A percentile compares a stretch with the other conserved stretches of the same genome.
These are phyloP conservation scores for Zaprionus lachaisei DNA, from an alignment of 1,140 invertebrate species.

Conservation along the genomic window DNA sequence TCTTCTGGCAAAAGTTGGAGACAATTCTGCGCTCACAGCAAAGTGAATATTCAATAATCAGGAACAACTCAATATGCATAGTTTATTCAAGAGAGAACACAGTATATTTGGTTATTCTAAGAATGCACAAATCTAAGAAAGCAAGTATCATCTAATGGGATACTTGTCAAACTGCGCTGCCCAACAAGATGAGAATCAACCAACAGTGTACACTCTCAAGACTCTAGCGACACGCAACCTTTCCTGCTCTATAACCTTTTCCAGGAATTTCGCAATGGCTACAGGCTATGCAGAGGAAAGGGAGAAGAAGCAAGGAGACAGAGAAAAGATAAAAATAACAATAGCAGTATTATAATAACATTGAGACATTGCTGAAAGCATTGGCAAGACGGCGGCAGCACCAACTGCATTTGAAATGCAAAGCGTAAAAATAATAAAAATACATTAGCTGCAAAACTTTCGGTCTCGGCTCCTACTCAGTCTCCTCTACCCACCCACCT, in stretches of 20 bases:
- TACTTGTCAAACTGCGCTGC: background rate
- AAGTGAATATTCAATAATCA: background rate
- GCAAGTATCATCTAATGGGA: background rate
- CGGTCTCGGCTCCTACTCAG: conserved; percentile 5
- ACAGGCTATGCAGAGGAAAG: background rate
- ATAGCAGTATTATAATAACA: conserved; percentile 69
- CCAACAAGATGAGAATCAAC: background rate
- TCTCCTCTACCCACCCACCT: background rate
- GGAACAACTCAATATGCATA: background rate
- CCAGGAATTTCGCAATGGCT: conserved; percentile 1
- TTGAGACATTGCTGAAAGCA: conserved; percentile 52
- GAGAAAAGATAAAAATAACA: conserved; percentile 48
- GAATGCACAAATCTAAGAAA: background rate
- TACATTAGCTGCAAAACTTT: conserved; percentile 77
- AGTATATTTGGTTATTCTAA: background rate
- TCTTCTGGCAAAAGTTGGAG: background rate
- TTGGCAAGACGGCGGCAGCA: conserved; percentile 16
- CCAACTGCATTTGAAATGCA: conserved; percentile 78
- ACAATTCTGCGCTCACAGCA: background rate
- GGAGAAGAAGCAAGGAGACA: conserved; percentile 5
- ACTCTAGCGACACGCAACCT: background rate
- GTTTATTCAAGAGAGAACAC: background rate
- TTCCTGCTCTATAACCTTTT: background rate
- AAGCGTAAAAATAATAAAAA: conserved; percentile 80
- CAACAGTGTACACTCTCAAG: background rate